These are phyloP conservation scores for Corythornis vintsioides DNA, from an alignment of 2,113 vertebrate genomes.

Conservation along the genomic window DNA sequence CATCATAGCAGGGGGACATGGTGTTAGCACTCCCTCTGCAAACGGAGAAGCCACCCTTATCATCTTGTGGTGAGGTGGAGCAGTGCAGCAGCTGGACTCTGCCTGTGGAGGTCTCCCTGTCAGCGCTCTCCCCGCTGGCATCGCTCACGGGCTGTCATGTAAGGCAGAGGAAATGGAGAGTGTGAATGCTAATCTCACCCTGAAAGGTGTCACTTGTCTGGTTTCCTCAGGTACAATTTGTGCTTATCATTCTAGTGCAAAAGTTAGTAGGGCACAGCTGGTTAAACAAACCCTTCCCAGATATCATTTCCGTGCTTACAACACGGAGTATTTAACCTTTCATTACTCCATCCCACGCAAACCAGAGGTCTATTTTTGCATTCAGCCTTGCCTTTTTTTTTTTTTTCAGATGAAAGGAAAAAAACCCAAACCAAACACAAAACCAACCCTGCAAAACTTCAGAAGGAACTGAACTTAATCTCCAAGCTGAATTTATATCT, in stretches of 20 bases:
- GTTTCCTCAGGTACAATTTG: slow-evolving; percentile 5
- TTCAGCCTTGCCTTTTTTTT: not conserved
- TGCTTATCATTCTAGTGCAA: slow-evolving; percentile 20
- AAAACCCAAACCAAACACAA: not conserved
- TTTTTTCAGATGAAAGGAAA: not conserved
- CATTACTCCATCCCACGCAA: not conserved
- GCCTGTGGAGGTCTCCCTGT: not conserved
- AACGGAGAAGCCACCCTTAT: not conserved
- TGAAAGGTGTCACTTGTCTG: not conserved
- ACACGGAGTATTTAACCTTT: not conserved
- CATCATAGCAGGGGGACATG: not conserved
- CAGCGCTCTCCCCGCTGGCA: not conserved
- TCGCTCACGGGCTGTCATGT: not conserved
- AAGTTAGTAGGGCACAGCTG: slow-evolving; percentile 3
- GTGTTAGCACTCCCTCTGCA: not conserved
- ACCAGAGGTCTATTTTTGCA: not conserved
- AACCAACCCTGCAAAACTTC: not conserved
- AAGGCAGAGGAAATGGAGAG: not conserved
- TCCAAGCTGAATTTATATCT: not conserved
- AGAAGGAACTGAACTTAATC: slow-evolving; percentile 2
- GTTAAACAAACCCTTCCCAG: not conserved
- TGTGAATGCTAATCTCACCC: not conserved
- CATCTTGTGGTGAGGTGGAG: not conserved
- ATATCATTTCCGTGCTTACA: not conserved
- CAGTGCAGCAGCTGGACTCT: not conserved